Evolutionary conservation across 2,888 invertebrate genomes (phyloP).

Genomic region (Melipona bicolor): DNA sequence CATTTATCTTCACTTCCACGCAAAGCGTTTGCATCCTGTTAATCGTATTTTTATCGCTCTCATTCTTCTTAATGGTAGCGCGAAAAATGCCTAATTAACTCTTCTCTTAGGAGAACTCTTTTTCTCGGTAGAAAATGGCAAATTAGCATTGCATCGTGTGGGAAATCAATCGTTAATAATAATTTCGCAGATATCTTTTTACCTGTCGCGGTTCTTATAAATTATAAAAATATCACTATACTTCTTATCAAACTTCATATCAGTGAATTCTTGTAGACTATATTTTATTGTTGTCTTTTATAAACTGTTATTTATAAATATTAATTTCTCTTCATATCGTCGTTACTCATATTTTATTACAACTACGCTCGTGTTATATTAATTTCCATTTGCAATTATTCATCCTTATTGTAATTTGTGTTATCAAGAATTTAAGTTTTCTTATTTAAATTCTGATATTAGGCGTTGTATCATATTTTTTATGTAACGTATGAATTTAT

Average conservation of each 20-base stretch:
- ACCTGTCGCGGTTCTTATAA: not conserved
- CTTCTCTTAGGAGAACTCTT: not conserved
- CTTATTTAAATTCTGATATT: too few species aligned
- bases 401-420: too few species aligned
- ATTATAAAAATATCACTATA: not conserved
- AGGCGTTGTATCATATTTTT: too few species aligned
- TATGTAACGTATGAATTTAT: too few species aligned
- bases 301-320: too few species aligned
- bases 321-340: not conserved
- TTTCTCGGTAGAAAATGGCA: not conserved
- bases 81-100: constrained; percentile 18
- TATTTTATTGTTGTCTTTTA: not conserved
- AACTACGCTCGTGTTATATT: too few species aligned
- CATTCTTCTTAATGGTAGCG: not conserved
- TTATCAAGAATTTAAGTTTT: too few species aligned
- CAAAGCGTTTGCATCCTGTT: not conserved
- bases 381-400: too few species aligned
- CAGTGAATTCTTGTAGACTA: not conserved
- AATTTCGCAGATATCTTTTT: not conserved
- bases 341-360: too few species aligned
- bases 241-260: not conserved
- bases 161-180: constrained; percentile 15
- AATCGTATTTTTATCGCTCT: not conserved
- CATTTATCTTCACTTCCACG: not conserved
- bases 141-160: constrained; percentile 4